Percentiles rank a stretch among this genome's conserved stretches.
Conservation (phyloP, 1,140 invertebrate genomes). For the Teleopsis dalmanni region DNA sequence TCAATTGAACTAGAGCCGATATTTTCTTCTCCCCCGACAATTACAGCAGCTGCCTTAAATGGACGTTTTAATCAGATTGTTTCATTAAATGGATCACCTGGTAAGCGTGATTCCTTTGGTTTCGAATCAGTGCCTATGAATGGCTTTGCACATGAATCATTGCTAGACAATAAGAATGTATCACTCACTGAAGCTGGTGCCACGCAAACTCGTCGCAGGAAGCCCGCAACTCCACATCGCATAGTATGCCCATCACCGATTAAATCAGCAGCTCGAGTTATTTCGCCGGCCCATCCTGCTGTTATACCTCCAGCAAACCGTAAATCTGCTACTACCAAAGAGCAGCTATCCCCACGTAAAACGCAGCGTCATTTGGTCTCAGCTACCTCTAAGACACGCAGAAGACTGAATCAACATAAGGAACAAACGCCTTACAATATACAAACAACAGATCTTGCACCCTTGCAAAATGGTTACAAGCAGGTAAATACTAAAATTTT, state of each 20-base stretch:
- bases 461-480: too few relatives aligned
- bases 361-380: conserved; percentile 30
- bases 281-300: conserved; percentile 5
- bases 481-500: too few relatives aligned
- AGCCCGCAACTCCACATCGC: conserved; percentile 42
- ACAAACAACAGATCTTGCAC: too few relatives aligned
- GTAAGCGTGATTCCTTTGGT: conserved; percentile 12
- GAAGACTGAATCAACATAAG: conserved; percentile 36
- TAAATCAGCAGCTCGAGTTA: conserved; percentile 24
- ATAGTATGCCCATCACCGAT: conserved; percentile 39
- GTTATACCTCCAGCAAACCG: conserved; percentile 3
- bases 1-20: conserved; percentile 32
- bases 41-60: conserved; percentile 26
- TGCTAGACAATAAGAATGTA: conserved; percentile 7
- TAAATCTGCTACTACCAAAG: conserved; percentile 8
- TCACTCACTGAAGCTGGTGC: conserved; percentile 2
- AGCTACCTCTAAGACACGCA: conserved; percentile 28
- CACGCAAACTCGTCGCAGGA: conserved; percentile 22
- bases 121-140: conserved; percentile 7
- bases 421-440: too few relatives aligned
- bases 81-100: conserved; percentile 21
- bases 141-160: neutral
- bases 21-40: conserved; percentile 34
- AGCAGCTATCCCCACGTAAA: conserved; percentile 25
- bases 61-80: conserved; percentile 42